Evolutionary conservation across 2,888 invertebrate species (phyloP), one percentile per base, ranked within the genome.

Genomic region (Leucoma salicis): DNA sequence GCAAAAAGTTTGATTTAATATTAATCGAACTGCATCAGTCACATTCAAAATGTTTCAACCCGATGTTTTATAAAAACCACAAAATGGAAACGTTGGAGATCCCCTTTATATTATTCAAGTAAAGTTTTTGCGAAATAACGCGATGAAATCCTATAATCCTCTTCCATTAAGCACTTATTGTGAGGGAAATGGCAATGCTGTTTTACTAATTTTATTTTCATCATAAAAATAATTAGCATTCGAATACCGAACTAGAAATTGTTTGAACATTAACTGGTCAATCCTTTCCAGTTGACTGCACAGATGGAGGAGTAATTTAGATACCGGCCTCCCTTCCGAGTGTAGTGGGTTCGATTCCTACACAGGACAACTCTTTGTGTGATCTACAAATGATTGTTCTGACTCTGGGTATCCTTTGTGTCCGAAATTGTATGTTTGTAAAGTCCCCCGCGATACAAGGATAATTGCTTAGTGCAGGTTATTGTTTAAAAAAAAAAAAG

Each of bases 121-220:
- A 69, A 64, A 67, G 57, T 70, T 75, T 75, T 74, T 74, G 63
- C 45, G 55, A 69, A 70, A 71, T 68, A 69, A 64, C 52, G 56
- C 63, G 74, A 69, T 70, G 70, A 76, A 75, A 74, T 70, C 72
- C 66, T 65, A 67, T 78, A 78, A 78, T 77, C 77, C 77, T 39
- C 60, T 52, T 66, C 70, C 74, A 77, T 78, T 78, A 77, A 75
- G 72, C 73, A 71, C 72, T 74, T 68, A 72, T 75, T 74, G 72
- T 67, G 65, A 55, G 62, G 56, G 50, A 66, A 61, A 67, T 66
- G 63, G 62, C 58, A 8, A 41, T 40, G 58, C 62, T 64, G 61
- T 69, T 66, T 63, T 57, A 56, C 60, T 41, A 68, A 67, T 69
- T 34, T 64, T 67, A 70, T 74, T 72, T 73, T 50, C 57, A 62